Evolutionary conservation across 2,797 vertebrate genomes (phyloP), one percentile per base, ranked within the genome.

Genomic region (Hippocampus kuda): DNA sequence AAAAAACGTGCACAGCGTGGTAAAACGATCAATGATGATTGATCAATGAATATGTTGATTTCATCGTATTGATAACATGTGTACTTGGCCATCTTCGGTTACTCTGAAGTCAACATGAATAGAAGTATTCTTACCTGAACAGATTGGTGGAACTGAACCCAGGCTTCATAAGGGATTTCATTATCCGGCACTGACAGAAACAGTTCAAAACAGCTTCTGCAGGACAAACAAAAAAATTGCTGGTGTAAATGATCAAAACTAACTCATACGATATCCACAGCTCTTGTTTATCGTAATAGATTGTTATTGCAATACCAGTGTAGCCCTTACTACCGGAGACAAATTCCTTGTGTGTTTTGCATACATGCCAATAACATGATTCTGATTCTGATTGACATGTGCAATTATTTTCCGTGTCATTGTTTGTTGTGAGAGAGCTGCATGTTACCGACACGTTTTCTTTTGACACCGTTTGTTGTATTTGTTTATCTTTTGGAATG

Each of bases 121-220:
- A 13, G 4, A 9, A 15, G 16, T n/a, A 22, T 11, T 24, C 88
- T 89, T 84, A 97, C 97, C 94, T 95, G 92, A 74, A 99, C 92
- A 74, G 94, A 94, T 68, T 96, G 91, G 86, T 95, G 93, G 78
- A 98, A 95, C 74, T 93, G 93, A 81, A 94, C 85, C 94, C 96
- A 96, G 68, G 93, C 90, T 81, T 98, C 95, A 80, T 87, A 89
- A 0, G 94, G 92, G 79, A 99, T 92, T 79, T 98, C 95, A 88
- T 92, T 94, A 88, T 97, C 95, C 91, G 96, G 91, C 86, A 99
- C 92, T 71, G 94, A 97, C 82, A 99, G 91, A 75, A 98, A 84
- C 81, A 98, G 90, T 83, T 99, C 97, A 91, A 99, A 99, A 89
- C 97, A 99, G 88, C 97, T 98, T 93, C 97, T 99, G 84, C 51